Evolutionary conservation across 2,888 invertebrate genomes (phyloP).

Genomic region (Anthophora plumipes): DNA sequence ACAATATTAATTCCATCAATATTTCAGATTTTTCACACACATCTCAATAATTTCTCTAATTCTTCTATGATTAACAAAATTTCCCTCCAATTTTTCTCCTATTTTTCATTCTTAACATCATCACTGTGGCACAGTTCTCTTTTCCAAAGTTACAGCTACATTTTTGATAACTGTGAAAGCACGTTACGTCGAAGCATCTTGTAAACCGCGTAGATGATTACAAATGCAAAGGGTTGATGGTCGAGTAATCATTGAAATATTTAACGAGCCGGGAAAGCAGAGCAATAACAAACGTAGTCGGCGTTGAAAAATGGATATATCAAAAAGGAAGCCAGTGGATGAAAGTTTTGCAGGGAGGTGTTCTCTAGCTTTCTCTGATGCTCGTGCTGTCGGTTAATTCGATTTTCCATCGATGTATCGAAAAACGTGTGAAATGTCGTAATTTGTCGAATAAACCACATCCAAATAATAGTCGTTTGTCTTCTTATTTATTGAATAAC

Average conservation of each 20-base stretch:
- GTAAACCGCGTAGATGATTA: constrained; percentile 8
- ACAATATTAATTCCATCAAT: too few species aligned
- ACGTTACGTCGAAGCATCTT: constrained; percentile 20
- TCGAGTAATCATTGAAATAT: constrained; percentile 45
- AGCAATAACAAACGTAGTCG: constrained; percentile 24
- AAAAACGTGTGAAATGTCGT: too few species aligned
- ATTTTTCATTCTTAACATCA: too few species aligned
- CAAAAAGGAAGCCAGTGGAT: constrained; percentile 5
- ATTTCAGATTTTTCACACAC: too few species aligned
- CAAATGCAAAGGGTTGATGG: background rate
- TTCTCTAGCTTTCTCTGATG: background rate
- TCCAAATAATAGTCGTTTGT: too few species aligned
- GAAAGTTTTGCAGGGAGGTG: background rate
- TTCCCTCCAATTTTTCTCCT: background rate
- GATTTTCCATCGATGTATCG: background rate
- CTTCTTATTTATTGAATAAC: too few species aligned
- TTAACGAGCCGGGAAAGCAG: constrained; percentile 30
- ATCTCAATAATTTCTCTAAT: too few species aligned
- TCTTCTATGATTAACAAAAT: background rate
- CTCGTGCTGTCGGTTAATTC: background rate
- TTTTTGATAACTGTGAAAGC: constrained; percentile 26
- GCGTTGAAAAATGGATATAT: constrained; percentile 1
- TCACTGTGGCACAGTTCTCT: background rate
- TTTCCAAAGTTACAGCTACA: background rate
- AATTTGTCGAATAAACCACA: too few species aligned